Percentiles rank a stretch among this genome's conserved stretches.
phyloP scores from a whole-genome alignment of 2,797 vertebrate genomes.

The Amblyraja radiata region DNA sequence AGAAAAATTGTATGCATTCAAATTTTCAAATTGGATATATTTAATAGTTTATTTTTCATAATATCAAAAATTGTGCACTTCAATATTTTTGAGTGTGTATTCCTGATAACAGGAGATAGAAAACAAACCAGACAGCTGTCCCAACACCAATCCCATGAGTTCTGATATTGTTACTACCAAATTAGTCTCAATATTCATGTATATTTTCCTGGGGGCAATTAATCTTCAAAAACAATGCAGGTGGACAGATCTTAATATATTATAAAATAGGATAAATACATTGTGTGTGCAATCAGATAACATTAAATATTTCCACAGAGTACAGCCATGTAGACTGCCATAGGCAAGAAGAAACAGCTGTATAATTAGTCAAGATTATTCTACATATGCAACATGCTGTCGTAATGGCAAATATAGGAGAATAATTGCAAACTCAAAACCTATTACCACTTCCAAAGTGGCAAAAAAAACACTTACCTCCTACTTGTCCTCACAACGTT shows the following conservation, averaged over 20 bases:
- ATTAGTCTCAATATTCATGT: not conserved
- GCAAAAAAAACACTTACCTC: constrained; percentile 1
- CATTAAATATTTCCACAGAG: not conserved
- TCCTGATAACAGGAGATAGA: not conserved
- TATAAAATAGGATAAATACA: not conserved
- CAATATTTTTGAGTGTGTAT: not conserved
- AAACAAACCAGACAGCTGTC: not conserved
- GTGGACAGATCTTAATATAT: not conserved
- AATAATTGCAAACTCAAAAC: not conserved
- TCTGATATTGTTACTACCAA: not conserved
- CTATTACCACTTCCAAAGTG: constrained; percentile 15
- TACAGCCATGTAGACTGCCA: not conserved
- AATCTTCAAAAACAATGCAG: not conserved
- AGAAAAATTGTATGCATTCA: not conserved
- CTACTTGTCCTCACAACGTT: constrained; percentile 9
- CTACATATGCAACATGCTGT: not conserved
- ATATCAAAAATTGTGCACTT: not conserved
- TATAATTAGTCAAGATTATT: not conserved
- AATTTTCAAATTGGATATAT: not conserved
- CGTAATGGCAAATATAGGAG: not conserved
- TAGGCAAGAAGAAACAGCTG: not conserved
- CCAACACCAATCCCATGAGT: not conserved
- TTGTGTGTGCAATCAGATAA: not conserved
- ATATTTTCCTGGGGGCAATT: not conserved
- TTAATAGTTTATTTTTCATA: not conserved